These are phyloP conservation scores for Riparia riparia DNA, from an alignment of 2,113 vertebrate genomes.

Conservation along the genomic window DNA sequence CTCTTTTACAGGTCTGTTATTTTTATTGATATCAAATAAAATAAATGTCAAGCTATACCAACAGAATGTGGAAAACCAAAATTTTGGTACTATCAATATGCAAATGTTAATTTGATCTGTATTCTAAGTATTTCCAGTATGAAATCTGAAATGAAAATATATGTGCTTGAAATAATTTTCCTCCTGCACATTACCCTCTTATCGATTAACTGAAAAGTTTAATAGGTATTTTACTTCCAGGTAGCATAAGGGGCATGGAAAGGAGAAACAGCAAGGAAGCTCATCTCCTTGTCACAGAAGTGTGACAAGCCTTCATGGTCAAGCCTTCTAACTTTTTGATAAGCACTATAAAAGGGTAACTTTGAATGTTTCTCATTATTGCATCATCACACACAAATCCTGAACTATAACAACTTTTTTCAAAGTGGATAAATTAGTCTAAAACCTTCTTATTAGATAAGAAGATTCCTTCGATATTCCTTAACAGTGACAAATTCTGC, in stretches of 20 bases:
- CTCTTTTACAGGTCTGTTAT: neutral
- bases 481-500: neutral
- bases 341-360: neutral
- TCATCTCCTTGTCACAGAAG: neutral
- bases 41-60: neutral
- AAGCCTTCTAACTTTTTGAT: neutral
- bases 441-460: too few relatives aligned
- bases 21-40: neutral
- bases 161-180: neutral
- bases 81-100: neutral
- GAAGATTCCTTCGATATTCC: too few relatives aligned
- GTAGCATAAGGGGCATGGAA: neutral
- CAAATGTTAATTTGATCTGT: neutral
- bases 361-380: neutral
- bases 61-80: neutral
- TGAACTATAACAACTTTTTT: neutral
- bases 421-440: neutral
- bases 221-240: neutral
- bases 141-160: neutral
- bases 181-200: neutral
- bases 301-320: neutral
- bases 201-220: neutral
- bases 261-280: neutral
- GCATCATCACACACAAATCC: neutral
- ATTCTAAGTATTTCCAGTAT: neutral